Evolutionary conservation across 2,797 vertebrate genomes (phyloP), one percentile per base, ranked within the genome.

Genomic region (Oreortyx pictus): DNA sequence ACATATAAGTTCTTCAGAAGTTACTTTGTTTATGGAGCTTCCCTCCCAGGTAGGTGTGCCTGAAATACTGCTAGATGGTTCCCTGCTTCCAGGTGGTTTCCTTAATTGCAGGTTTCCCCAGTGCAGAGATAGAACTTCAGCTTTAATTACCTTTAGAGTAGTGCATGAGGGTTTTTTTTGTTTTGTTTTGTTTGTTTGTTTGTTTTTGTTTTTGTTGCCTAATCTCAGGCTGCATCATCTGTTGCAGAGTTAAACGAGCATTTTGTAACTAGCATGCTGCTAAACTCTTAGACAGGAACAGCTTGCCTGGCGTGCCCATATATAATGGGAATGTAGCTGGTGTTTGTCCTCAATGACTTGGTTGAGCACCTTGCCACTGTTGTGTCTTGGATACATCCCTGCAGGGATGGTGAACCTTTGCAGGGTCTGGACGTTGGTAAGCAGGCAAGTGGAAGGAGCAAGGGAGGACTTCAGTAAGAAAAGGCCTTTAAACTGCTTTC

Each of bases 401-500:
- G 0, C 24, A 1, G 11, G 39, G 39, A 13, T 39, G 39, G 39
- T 39, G 39, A 39, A 39, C 39, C 71, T 54, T 50, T 83, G 44
- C 22, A 52, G 67, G 62, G 46, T 76, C 18, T 73, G 57, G 23
- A 43, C 18, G 10, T 61, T 0, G 2, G 54, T 75, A 31, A 0
- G 2, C 49, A 25, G 43, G 46, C 18, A 68, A 50, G 35, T 77
- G n/a, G 47, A 66, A 92, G 25, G 74, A 84, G n/a, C 33, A 39
- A 66, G 39, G 77, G 66, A 91, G n/a, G n/a, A n/a, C n/a, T n/a
- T n/a, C n/a, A n/a, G n/a, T n/a, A n/a, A n/a, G n/a, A n/a, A n/a
- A n/a, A n/a, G 85, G 12, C 37, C 88, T 82, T 68, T 82, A 82
- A 93, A 83, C 19, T 64, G 18, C 37, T 91, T 92, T 81, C 50